Evolutionary conservation across 2,797 vertebrate species (phyloP), one percentile per base, ranked within the genome.

Genomic region (Chaetophractus vellerosus): DNA sequence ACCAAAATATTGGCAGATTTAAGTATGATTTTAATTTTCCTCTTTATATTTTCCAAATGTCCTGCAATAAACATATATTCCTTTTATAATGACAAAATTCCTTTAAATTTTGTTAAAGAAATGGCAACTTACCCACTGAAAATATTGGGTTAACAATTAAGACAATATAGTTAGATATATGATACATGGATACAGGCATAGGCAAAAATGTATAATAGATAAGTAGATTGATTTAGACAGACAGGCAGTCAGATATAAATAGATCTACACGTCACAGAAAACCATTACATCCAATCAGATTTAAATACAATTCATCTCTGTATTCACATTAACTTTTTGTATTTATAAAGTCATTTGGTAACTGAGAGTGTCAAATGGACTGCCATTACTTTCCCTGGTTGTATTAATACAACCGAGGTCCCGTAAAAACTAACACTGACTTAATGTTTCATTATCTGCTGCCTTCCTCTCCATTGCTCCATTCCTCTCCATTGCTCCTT

Each of bases 21-120:
- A 61, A 71, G 9, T 36, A 33, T 64, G 63, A 63, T 66, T 94
- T 96, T 88, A 26, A 78, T 55, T 89, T 90, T 74, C 18, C 87
- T 79, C 33, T 45, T 71, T 69, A 16, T 59, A 76, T 57, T 81
- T 78, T 64, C 21, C 48, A 87, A 57, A 86, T 87, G 6, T 36
- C 36, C n/a, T 79, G 21, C 6, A 57, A 78, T 68, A 36, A 82
- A 86, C 82, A 57, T 18, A 21, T 41, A 52, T 48, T 88, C 5
- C 9, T 88, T 69, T 91, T 33, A 88, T 71, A 71, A 64, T 80
- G 81, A 82, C 38, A 79, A 81, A 83, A 26, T 82, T 74, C 12
- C 18, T 86, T 79, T 61, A 33, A 48, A 41, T 55, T 45, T 81
- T 79, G 91, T n/a, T 36, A 83, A 88, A 75, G 8, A 59, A 68